Evolutionary conservation across 1,140 invertebrate genomes (phyloP), one percentile per base, ranked within the genome.

Genomic region (Nasonia longicornis): DNA sequence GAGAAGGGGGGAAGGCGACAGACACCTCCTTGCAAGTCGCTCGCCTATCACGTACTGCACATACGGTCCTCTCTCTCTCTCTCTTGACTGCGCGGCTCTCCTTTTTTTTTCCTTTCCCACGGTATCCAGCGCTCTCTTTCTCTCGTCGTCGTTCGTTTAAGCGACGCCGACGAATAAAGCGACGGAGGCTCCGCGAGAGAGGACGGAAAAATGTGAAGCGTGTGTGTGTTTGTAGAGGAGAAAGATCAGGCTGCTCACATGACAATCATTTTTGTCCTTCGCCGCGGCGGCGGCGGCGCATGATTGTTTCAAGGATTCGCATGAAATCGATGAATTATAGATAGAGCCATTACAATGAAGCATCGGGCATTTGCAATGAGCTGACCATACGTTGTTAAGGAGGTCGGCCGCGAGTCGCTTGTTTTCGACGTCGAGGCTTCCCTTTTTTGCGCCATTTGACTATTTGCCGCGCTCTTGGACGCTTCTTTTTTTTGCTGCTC

Each of bases 11-110:
- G 82, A 71, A 80, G 81, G 85, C 82, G 71, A 79, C 86, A 86
- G 84, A 86, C 86, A 86, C 86, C 86, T 87, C 84, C 86, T 87
- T 86, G 83, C 86, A 82, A 81, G 45, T 42, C 29, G 70, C 26
- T 20, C 52, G 52, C 52, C 52, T 58, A 58, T n/a, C 26, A 22
- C 42, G 26, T 52, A 74, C 35, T 29, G 64, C 69, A 70, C 58
- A 66, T 45, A 2, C 63, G 70, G 69, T 75, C 63, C 70, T 16
- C 26, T 38, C 20, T 67, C 26, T 66, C 22, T 66, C 0, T 75
- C 35, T 29, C 52, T 31, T 3, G 45, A 52, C 29, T 58, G 11
- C 82, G 83, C 14, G 29, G 0, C 14, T 78, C 26, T 52, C 29
- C 38, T 66, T 80, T 83, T 84, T 22, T 84, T 83, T 26, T 83